Percentiles rank a stretch among this genome's conserved stretches.
phyloP scores from a whole-genome alignment of 2,113 vertebrate species.

The Rhinoderma darwinii region DNA sequence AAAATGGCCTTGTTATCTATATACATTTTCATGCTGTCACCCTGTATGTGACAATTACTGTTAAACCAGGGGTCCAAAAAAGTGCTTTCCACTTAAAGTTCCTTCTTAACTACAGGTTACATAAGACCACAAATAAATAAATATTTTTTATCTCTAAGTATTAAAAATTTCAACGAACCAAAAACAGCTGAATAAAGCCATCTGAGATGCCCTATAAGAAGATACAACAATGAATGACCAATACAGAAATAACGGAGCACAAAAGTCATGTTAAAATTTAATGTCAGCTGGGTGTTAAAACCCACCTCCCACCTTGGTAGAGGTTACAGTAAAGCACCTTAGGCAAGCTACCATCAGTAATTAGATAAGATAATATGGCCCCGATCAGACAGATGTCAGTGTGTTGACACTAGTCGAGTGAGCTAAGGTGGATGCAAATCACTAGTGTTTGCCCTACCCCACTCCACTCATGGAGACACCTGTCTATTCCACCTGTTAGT shows the following conservation, averaged over 20 bases:
- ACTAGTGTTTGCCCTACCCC: constrained; percentile 44
- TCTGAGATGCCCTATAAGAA: background rate
- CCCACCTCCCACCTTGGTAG: background rate
- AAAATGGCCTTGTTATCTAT: background rate
- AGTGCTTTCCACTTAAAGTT: background rate
- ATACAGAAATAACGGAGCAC: background rate
- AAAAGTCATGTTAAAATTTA: constrained; percentile 19
- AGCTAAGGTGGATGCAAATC: constrained; percentile 49
- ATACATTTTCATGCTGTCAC: too few species aligned
- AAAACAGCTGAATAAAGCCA: background rate
- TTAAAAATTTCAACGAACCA: background rate
- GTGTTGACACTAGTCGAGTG: constrained; percentile 36
- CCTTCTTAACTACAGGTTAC: background rate
- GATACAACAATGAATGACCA: background rate
- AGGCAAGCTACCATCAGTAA: constrained; percentile 1
- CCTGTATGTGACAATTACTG: too few species aligned
- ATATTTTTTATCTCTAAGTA: too few species aligned
- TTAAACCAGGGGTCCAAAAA: background rate
- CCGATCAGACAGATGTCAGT: constrained; percentile 37
- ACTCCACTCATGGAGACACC: constrained; percentile 46
- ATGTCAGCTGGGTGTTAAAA: background rate
- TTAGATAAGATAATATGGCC: constrained; percentile 28
- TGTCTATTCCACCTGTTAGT: constrained; percentile 19
- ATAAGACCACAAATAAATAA: too few species aligned
- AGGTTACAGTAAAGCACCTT: constrained; percentile 4